Percentiles rank a stretch among this genome's conserved stretches.
These are phyloP conservation scores for Papilio aristodemus DNA, from an alignment of 1,140 invertebrate genomes.

Conservation along the genomic window DNA sequence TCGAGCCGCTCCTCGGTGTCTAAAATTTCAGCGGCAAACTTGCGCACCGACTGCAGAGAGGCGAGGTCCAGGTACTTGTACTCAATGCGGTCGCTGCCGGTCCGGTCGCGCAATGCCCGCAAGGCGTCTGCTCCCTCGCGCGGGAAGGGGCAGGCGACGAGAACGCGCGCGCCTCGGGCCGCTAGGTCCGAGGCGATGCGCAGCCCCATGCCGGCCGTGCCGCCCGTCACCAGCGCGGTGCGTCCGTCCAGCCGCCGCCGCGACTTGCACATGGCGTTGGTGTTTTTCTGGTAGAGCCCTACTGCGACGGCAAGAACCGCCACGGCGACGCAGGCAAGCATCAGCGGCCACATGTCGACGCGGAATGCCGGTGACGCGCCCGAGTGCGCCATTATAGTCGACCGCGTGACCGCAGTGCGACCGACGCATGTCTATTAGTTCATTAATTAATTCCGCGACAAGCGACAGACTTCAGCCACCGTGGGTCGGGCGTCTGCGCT, in stretches of 20 bases:
- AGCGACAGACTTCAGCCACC: too few species aligned
- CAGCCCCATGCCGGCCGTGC: constrained; percentile 91
- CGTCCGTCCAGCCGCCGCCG: constrained; percentile 81
- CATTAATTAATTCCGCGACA: too few species aligned
- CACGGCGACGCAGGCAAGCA: background rate
- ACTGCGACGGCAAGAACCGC: background rate
- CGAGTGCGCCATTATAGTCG: background rate
- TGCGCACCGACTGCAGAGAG: constrained; percentile 52
- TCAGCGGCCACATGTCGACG: constrained; percentile 15
- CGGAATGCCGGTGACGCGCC: background rate
- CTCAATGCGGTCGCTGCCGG: constrained; percentile 55
- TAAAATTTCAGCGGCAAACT: constrained; percentile 68
- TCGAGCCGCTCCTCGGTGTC: constrained; percentile 81
- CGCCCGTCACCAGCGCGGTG: constrained; percentile 90
- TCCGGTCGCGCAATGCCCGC: constrained; percentile 50
- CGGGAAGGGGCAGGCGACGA: constrained; percentile 85
- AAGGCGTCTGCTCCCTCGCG: constrained; percentile 71
- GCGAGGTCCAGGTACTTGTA: constrained; percentile 59
- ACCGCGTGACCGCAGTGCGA: background rate
- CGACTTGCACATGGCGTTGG: background rate
- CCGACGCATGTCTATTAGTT: too few species aligned
- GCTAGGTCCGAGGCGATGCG: constrained; percentile 86
- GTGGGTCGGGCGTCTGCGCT: too few species aligned
- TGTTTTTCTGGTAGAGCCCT: constrained; percentile 18
- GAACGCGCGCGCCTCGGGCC: constrained; percentile 84